Evolutionary conservation across 2,888 invertebrate genomes (phyloP), one percentile per base, ranked within the genome.

Genomic region (Deilephila elpenor): DNA sequence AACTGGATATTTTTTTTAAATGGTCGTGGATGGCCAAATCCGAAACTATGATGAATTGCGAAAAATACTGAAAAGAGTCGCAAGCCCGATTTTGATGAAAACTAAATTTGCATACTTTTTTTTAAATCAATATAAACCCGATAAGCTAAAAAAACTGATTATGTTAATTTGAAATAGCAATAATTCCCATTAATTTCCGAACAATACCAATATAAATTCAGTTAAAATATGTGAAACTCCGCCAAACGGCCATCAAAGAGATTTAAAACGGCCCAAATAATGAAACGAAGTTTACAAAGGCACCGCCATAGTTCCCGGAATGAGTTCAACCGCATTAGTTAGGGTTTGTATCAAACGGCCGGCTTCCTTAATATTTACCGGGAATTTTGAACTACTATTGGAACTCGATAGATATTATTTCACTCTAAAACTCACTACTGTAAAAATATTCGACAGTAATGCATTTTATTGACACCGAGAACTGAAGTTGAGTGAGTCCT

Each of bases 281-380:
- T 67, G 59, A 72, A 51, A 61, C 72, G 53, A 73, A 67, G 64
- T 64, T 62, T 20, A 62, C 34, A 73, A 56, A 67, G 34, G 56
- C 56, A 37, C 67, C 64, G 59, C 37, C 64, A 20, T 29, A 29
- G 29, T 73, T 73, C 72, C 67, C 37, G 56, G 59, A 72, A 72
- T 64, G 56, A 56, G 59, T 73, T 67, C 51, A 32, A 72, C 62
- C 67, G 53, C 53, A 73, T 73, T 73, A 37, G 59, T 73, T 64
- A 72, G 37, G 67, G 75, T 72, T 79, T 77, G 78, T 77, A 82
- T 83, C 78, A 79, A 78, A 79, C 77, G 74, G 29, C 70, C 70
- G 76, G 77, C 77, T 84, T 83, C 82, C 84, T 78, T 75, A 72
- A 62, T 74, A 70, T 37, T 73, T 83, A 83, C 80, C 44, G 5